Evolutionary conservation across 2,888 invertebrate species (phyloP).

Genomic region (Meliscaeva auricollis): DNA sequence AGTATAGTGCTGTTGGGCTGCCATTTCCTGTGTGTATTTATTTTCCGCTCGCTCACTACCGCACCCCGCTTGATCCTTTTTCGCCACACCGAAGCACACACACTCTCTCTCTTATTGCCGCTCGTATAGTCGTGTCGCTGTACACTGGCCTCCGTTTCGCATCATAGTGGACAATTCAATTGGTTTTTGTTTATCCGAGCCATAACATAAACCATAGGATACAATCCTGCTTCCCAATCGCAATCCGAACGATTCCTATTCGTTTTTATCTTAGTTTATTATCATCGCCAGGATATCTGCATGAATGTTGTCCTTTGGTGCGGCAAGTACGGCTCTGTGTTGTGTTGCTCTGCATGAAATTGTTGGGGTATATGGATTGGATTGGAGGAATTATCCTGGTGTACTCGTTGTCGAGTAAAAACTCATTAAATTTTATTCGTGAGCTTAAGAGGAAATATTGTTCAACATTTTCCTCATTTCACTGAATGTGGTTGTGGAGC

Average conservation of each 20-base stretch:
- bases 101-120: background rate
- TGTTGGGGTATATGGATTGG: constrained; percentile 44
- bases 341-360: background rate
- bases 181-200: constrained; percentile 74
- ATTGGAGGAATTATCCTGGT: constrained; percentile 70
- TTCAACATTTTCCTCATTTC: constrained; percentile 76
- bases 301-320: constrained; percentile 55
- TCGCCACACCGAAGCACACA: constrained; percentile 61
- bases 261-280: constrained; percentile 76
- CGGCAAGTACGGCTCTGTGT: constrained; percentile 17
- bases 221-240: constrained; percentile 75
- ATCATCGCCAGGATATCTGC: constrained; percentile 74
- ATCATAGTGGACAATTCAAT: constrained; percentile 71
- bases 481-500: constrained; percentile 46
- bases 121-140: too few relatives aligned
- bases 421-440: constrained; percentile 82
- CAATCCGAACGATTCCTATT: constrained; percentile 76
- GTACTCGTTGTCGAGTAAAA: constrained; percentile 78
- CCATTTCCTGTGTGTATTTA: constrained; percentile 39
- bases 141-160: constrained; percentile 20
- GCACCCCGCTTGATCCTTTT: constrained; percentile 56
- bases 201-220: constrained; percentile 73
- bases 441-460: constrained; percentile 80
- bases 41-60: constrained; percentile 29
- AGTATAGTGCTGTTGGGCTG: constrained; percentile 38